phyloP scores from a whole-genome alignment of 2,888 invertebrate genomes.

The Schizotus pectinicornis region DNA sequence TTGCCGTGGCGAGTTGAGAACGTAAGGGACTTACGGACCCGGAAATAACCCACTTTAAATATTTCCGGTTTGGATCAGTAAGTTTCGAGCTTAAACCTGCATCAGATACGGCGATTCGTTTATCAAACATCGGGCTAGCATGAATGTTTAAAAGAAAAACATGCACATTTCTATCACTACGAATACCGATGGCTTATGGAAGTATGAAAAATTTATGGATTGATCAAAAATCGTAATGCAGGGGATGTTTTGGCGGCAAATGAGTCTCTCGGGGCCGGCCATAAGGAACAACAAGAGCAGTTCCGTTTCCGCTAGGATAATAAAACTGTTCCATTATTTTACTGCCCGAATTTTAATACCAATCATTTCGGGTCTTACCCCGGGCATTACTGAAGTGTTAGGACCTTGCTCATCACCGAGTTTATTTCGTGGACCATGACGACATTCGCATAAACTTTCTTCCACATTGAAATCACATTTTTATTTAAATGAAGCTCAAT shows the following conservation, averaged over 20 bases:
- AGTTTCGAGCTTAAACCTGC: too few species aligned
- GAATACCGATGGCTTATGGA: slow-evolving; percentile 33
- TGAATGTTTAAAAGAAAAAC: background rate
- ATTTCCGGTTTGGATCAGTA: too few species aligned
- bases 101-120: too few species aligned
- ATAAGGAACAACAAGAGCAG: slow-evolving; percentile 19
- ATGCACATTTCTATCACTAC: slow-evolving; percentile 25
- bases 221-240: slow-evolving; percentile 44
- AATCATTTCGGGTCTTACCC: slow-evolving; percentile 28
- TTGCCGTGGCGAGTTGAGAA: too few species aligned
- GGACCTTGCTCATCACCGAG: slow-evolving; percentile 1
- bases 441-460: background rate
- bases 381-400: slow-evolving; percentile 6
- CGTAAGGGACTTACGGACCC: too few species aligned
- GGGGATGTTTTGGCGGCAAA: slow-evolving; percentile 29
- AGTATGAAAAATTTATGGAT: slow-evolving; percentile 43
- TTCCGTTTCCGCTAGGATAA: slow-evolving; percentile 38
- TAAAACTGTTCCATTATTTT: slow-evolving; percentile 47
- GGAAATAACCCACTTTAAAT: too few species aligned
- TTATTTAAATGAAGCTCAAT: background rate
- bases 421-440: slow-evolving; percentile 18
- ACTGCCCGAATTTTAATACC: slow-evolving; percentile 46
- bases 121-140: background rate
- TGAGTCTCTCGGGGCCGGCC: slow-evolving; percentile 33
- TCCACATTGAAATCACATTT: background rate